Evolutionary conservation across 2,888 invertebrate genomes (phyloP).

Genomic region (Syritta pipiens): DNA sequence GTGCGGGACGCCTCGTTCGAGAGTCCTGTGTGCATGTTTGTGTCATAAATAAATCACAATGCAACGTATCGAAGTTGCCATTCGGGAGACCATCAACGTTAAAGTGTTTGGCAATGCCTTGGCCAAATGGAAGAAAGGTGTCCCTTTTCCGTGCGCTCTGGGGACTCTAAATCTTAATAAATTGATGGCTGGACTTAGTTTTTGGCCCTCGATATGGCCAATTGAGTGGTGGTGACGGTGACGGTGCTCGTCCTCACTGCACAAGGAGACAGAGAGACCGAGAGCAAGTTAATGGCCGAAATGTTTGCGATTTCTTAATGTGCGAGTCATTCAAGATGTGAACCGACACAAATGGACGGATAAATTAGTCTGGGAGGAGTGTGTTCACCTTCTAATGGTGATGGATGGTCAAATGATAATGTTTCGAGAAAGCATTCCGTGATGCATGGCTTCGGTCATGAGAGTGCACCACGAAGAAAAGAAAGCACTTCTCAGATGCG

Average conservation of each 20-base stretch:
- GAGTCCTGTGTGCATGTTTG: conserved; percentile 45
- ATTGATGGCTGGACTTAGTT: conserved; percentile 65
- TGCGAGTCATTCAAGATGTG: conserved; percentile 9
- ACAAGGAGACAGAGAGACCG: no score
- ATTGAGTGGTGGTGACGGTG: conserved; percentile 22
- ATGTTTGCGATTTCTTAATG: conserved; percentile 57
- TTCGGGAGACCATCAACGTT: conserved; percentile 28
- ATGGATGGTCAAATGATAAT: conserved; percentile 52
- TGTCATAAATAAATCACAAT: conserved; percentile 69
- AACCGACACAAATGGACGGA: conserved; percentile 35
- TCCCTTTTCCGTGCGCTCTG: conserved; percentile 42
- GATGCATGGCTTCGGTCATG: no score
- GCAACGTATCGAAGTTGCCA: conserved; percentile 64
- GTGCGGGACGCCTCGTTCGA: conserved; percentile 29
- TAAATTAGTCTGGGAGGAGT: conserved; percentile 63
- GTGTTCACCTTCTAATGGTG: conserved; percentile 62
- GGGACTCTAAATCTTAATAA: conserved; percentile 64
- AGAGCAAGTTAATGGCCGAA: conserved; percentile 56
- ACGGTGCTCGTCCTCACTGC: conserved; percentile 18
- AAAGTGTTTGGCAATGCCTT: conserved; percentile 22
- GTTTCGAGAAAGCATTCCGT: no score
- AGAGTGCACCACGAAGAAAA: no score
- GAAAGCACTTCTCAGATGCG: no score
- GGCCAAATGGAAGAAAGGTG: conserved; percentile 52
- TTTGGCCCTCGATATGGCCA: conserved; percentile 46